A percentile compares a stretch with the other conserved stretches of the same genome.
phyloP scores from a whole-genome alignment of 2,888 invertebrate genomes.

The Drosophila anomelani region DNA sequence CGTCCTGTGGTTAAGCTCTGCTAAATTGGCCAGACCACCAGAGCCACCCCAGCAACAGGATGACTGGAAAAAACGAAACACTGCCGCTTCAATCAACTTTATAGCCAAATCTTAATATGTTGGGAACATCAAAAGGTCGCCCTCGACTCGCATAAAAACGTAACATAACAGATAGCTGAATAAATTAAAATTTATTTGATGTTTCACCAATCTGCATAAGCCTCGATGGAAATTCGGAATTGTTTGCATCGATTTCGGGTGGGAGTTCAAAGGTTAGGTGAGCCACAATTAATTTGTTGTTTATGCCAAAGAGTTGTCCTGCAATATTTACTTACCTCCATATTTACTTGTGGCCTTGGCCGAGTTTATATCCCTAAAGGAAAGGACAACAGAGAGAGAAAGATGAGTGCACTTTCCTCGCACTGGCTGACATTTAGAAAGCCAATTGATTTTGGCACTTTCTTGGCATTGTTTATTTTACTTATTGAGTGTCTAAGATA shows the following conservation, averaged over 20 bases:
- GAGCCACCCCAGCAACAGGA: neutral
- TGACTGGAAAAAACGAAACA: neutral
- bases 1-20: slow-evolving; percentile 56
- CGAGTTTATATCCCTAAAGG: slow-evolving; percentile 21
- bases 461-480: slow-evolving; percentile 61
- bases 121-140: slow-evolving; percentile 38
- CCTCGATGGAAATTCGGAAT: neutral
- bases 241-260: slow-evolving; percentile 29
- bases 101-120: slow-evolving; percentile 39
- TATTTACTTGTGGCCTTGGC: slow-evolving; percentile 35
- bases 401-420: slow-evolving; percentile 38
- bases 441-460: slow-evolving; percentile 62
- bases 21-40: slow-evolving; percentile 59
- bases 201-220: slow-evolving; percentile 36
- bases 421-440: slow-evolving; percentile 51
- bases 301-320: slow-evolving; percentile 15
- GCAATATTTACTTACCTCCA: neutral
- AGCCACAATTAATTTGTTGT: slow-evolving; percentile 42
- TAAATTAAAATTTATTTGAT: slow-evolving; percentile 40
- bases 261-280: slow-evolving; percentile 8
- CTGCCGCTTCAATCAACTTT: slow-evolving; percentile 46
- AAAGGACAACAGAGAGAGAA: neutral
- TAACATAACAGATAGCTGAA: slow-evolving; percentile 17
- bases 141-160: slow-evolving; percentile 13
- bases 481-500: slow-evolving; percentile 58